These are phyloP conservation scores for Hippocampus zosterae DNA, from an alignment of 2,113 vertebrate species.

Conservation along the genomic window DNA sequence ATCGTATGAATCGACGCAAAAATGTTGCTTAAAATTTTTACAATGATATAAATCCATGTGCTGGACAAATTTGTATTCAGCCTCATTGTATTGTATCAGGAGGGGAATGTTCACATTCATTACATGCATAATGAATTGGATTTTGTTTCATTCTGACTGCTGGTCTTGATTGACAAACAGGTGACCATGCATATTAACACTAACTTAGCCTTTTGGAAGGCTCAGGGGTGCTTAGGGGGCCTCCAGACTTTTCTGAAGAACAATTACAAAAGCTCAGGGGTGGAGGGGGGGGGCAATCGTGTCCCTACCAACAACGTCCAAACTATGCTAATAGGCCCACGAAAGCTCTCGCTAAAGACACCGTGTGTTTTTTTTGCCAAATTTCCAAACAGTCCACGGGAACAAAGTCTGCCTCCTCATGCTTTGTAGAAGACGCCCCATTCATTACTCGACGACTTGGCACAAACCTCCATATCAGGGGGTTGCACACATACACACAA, in stretches of 20 bases:
- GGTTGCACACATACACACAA: slow-evolving; percentile 37
- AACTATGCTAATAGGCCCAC: slow-evolving; percentile 33
- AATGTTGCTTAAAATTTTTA: too few relatives aligned
- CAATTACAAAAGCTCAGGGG: slow-evolving; percentile 22
- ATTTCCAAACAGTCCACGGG: slow-evolving; percentile 44
- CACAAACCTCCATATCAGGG: slow-evolving; percentile 48
- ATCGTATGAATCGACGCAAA: too few relatives aligned
- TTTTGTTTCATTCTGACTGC: not conserved
- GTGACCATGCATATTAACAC: slow-evolving; percentile 3
- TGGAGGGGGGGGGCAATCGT: slow-evolving; percentile 1
- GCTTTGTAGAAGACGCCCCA: slow-evolving; percentile 51
- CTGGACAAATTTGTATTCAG: not conserved
- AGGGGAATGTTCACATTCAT: not conserved
- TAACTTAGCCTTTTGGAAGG: slow-evolving; percentile 8
- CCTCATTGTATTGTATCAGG: not conserved
- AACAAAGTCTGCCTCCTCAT: slow-evolving; percentile 33
- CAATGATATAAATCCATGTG: too few relatives aligned
- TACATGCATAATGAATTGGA: not conserved
- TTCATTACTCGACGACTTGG: slow-evolving; percentile 52
- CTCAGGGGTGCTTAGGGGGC: not conserved
- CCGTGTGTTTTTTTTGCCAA: slow-evolving; percentile 34
- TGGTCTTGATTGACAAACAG: slow-evolving; percentile 3
- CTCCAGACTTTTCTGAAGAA: slow-evolving; percentile 10
- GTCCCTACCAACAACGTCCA: slow-evolving; percentile 39
- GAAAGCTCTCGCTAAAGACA: slow-evolving; percentile 52